Evolutionary conservation across 2,797 vertebrate species (phyloP).

Genomic region (Tamandua tetradactyla): DNA sequence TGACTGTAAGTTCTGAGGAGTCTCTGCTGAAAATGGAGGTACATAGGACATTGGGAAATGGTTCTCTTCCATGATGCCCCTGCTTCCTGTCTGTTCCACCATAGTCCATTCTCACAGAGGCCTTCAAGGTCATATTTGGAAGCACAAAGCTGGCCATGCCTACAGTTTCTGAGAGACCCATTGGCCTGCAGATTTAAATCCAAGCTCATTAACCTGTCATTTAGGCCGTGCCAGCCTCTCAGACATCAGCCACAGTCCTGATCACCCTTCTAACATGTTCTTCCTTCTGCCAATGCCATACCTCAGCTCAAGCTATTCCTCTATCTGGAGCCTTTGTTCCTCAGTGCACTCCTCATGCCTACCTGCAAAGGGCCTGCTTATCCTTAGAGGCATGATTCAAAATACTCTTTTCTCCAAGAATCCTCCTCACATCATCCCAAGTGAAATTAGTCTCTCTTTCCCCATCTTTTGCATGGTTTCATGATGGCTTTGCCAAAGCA

Average conservation of each 20-base stretch:
- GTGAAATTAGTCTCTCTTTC: slow-evolving; percentile 4
- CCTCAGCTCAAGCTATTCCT: slow-evolving; percentile 6
- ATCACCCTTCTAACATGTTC: neutral
- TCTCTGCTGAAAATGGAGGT: neutral
- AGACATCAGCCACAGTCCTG: neutral
- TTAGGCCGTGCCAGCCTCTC: neutral
- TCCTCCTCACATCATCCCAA: neutral
- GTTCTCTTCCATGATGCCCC: neutral
- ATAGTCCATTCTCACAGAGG: neutral
- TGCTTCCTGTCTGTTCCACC: neutral
- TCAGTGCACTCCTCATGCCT: neutral
- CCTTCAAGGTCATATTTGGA: slow-evolving; percentile 13
- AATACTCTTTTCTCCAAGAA: slow-evolving; percentile 32
- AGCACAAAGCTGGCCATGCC: neutral
- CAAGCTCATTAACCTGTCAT: neutral
- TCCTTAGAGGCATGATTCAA: neutral
- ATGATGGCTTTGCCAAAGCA: neutral
- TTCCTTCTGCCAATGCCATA: neutral
- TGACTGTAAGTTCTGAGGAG: neutral
- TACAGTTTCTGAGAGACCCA: neutral
- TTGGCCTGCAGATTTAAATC: slow-evolving; percentile 7
- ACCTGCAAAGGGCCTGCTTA: neutral
- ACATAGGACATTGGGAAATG: neutral
- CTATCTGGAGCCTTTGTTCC: neutral
- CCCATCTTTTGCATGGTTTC: neutral